Base-by-base conservation (phyloP, 2,113 vertebrate genomes). In the Tiliqua scincoides region DNA sequence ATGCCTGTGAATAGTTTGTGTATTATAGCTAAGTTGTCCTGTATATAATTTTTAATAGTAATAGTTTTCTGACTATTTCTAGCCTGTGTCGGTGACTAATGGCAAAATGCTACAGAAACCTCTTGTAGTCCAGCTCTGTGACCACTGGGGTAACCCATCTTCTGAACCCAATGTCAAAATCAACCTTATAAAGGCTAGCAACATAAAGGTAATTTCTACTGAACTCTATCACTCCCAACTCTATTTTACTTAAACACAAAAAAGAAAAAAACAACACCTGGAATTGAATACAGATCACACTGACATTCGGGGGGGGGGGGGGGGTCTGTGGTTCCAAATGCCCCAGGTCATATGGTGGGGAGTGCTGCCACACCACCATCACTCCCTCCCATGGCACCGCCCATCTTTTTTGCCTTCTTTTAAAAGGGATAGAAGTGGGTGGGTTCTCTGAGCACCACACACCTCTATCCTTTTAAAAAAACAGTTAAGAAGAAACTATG, bases 61-160 rank as follows among this genome's bases (percentile, higher is more conserved):
- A 73, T 90, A 85, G 32, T 59, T 12, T 83, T 89, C 91, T 0
- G 91, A 1, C 94, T 32, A 82, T 43, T 94, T 94, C 48, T 83
- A 99, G 98, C 94, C 95, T 65, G 37, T 99, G 90, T 93, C 97
- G 85, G 96, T 98, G 82, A 93, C 98, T 76, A 99, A 98, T 86
- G 98, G 96, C 65, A 96, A 95, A 70, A 93, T 96, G 83, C 89
- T 99, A 89, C 80, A 94, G 81, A 96, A 82, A 10, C 96, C 97
- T 2, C 96, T 99, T 77, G 10, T 95, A 76, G 25, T 98, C 83
- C 98, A 99, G 61, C 88, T 99, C 43, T 98, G 94, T 93, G 99
- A 99, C 91, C 89, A 96, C n/a, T 99, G 98, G 98, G 97, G 94
- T 87, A 98, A 99, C 94, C 97, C 95, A 15, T 93, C 96, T 85